These are phyloP conservation scores for Pavo muticus DNA, from an alignment of 2,113 vertebrate genomes.

Conservation along the genomic window DNA sequence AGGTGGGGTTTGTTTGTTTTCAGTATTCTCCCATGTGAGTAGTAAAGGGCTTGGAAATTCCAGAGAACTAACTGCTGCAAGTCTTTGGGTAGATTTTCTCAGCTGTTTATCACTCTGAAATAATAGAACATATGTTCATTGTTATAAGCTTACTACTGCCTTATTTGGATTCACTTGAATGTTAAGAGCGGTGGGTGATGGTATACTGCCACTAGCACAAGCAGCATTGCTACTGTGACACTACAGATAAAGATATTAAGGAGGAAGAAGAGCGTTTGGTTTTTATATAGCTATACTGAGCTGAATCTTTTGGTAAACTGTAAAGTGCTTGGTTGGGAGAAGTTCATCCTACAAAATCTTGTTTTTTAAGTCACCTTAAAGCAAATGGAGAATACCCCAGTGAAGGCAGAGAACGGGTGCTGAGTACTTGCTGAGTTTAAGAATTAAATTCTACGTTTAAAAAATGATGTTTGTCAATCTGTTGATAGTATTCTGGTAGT, in stretches of 20 bases:
- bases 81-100: neutral
- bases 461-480: neutral
- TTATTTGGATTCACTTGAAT: neutral
- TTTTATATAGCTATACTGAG: neutral
- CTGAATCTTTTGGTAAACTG: neutral
- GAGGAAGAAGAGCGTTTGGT: neutral
- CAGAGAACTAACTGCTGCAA: neutral
- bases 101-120: neutral
- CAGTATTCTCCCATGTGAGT: neutral
- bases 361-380: fast-evolving
- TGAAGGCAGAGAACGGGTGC: neutral
- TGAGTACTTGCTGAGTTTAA: neutral
- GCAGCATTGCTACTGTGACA: neutral
- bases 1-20: neutral
- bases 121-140: neutral
- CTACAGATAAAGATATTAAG: neutral
- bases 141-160: neutral
- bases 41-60: neutral
- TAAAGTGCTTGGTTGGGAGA: neutral
- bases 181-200: neutral
- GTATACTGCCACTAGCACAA: neutral
- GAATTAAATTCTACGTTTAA: neutral
- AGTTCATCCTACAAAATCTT: neutral
- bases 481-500: slow-evolving; percentile 82
- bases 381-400: neutral